A percentile compares a stretch with the other conserved stretches of the same genome.
Evolutionary conservation across 2,797 vertebrate species (phyloP).

Genomic region (Macroramphosus scolopax): DNA sequence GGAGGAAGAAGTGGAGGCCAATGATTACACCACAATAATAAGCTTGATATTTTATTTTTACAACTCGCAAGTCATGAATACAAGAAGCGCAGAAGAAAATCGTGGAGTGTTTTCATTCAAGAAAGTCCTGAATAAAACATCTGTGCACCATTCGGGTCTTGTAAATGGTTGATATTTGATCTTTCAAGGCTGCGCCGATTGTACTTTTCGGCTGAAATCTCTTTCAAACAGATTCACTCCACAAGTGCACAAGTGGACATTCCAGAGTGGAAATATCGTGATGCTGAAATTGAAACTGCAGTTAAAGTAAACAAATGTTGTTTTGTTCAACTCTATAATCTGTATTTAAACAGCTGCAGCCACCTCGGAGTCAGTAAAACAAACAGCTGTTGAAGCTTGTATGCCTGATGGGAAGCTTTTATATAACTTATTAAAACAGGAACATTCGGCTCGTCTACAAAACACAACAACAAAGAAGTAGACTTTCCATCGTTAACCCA

Average conservation of each 20-base stretch:
- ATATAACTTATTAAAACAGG: too few relatives aligned
- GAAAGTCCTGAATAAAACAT: constrained; percentile 16
- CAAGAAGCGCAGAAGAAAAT: constrained; percentile 14
- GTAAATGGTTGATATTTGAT: constrained; percentile 10
- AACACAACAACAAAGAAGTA: too few relatives aligned
- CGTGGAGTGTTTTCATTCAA: constrained; percentile 10
- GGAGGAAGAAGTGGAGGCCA: constrained; percentile 1
- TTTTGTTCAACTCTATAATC: constrained; percentile 25
- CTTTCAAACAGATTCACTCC: constrained; percentile 16
- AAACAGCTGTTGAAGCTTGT: constrained; percentile 12
- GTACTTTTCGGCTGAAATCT: constrained; percentile 13
- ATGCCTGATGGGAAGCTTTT: constrained; percentile 3
- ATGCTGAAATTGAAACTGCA: constrained; percentile 3
- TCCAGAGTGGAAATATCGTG: constrained; percentile 7
- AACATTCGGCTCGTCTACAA: too few relatives aligned
- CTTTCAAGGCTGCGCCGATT: constrained; percentile 4
- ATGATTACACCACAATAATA: constrained; percentile 1
- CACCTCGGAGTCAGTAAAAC: constrained; percentile 12
- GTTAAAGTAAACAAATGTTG: constrained; percentile 19
- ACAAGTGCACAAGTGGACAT: constrained; percentile 12
- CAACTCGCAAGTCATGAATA: neutral
- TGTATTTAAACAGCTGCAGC: constrained; percentile 16
- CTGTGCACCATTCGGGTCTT: constrained; percentile 2
- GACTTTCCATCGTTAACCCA: too few relatives aligned
- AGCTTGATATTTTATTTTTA: constrained; percentile 22